These are phyloP conservation scores for Scaptomyza flava DNA, from an alignment of 2,888 invertebrate genomes.

Conservation along the genomic window DNA sequence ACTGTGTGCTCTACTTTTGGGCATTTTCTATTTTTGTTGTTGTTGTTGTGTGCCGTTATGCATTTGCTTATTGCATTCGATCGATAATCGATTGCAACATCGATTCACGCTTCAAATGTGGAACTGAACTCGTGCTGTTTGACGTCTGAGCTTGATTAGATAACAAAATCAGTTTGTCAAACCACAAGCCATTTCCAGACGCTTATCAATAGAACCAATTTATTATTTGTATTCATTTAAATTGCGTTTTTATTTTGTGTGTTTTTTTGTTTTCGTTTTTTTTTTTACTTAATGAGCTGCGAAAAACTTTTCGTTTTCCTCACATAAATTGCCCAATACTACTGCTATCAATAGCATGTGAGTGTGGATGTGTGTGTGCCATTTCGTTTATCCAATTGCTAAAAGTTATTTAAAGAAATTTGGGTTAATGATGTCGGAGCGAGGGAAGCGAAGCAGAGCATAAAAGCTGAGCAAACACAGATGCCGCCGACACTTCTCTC, in stretches of 20 bases:
- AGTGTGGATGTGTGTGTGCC: constrained; percentile 34
- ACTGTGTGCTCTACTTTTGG: constrained; percentile 49
- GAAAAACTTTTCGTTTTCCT: constrained; percentile 35
- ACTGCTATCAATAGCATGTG: constrained; percentile 2
- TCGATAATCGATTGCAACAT: constrained; percentile 66
- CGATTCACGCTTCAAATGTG: constrained; percentile 5
- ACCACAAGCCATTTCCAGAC: constrained; percentile 1
- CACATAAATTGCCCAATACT: constrained; percentile 39
- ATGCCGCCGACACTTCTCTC: constrained; percentile 33
- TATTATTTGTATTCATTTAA: constrained; percentile 17
- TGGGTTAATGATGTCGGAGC: constrained; percentile 72
- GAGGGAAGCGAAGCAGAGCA: constrained; percentile 42
- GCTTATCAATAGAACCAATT: constrained; percentile 35
- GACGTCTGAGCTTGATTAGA: constrained; percentile 42
- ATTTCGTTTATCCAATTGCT: constrained; percentile 62
- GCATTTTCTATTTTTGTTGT: not conserved
- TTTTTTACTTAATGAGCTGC: constrained; percentile 34
- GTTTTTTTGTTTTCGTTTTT: constrained; percentile 4
- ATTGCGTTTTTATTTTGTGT: constrained; percentile 14
- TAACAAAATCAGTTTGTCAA: constrained; percentile 15
- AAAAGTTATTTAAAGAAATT: constrained; percentile 72
- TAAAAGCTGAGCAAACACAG: constrained; percentile 39
- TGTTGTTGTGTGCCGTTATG: constrained; percentile 12
- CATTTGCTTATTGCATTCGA: constrained; percentile 40
- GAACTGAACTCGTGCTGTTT: constrained; percentile 23